Evolutionary conservation across 2,113 vertebrate genomes (phyloP), one percentile per base, ranked within the genome.

Genomic region (Zootoca vivipara): DNA sequence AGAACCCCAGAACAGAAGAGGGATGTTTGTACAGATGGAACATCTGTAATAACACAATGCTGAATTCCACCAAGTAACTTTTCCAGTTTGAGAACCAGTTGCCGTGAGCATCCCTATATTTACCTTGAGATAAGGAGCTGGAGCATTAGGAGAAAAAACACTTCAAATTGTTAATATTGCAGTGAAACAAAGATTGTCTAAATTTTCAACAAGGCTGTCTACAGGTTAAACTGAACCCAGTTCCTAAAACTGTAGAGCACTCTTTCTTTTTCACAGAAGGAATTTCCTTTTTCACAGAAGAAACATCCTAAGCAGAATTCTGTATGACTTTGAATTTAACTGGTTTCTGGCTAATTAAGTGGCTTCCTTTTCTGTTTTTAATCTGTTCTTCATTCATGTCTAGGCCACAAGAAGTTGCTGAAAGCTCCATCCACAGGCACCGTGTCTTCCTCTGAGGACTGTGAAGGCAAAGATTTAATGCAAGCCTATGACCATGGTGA

Each of bases 371-470:
- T 70, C 69, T 15, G 22, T 78, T 80, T 86, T 62, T 30, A 82
- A 38, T 10, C 6, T 87, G 46, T 46, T 46, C 9, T 74, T 82
- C 30, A 33, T 74, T 82, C 73, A 86, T 87, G 65, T 86, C 58
- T 58, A 96, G 91, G 87, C 1, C 86, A 75, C 0, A 95, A 97
- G 90, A 97, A 94, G 81, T 79, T 97, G 28, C 86, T 91, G 28
- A 99, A 98, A 94, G 96, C 96, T 5, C 73, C 95, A 0, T 98
- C 97, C 74, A 97, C 91, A 0, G 89, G 98, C 87, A 98, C 98
- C 0, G 92, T 98, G 92, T 98, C 98, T 62, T 98, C 98, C 79
- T 98, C 97, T 0, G 98, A 99, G 2, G 98, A 99, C 82, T 95
- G 97, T 28, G 98, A 99, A 15, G 98, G 99, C 40, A 95, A 96